Evolutionary conservation across 2,888 invertebrate species (phyloP), one percentile per base, ranked within the genome.

Genomic region (Tanypteryx hageni): DNA sequence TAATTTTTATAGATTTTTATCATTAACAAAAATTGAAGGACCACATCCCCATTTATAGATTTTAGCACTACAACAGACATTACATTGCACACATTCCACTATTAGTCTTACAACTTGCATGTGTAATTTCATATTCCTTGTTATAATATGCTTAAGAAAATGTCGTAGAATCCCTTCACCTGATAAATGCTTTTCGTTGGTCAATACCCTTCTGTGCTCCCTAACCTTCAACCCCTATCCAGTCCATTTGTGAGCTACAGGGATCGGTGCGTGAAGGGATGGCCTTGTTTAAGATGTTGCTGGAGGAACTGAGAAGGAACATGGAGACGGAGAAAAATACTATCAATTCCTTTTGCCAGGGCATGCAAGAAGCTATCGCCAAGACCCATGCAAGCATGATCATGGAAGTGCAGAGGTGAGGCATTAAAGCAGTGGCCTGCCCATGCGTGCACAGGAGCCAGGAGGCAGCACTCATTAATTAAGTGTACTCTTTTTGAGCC

Each of bases 231-330:
- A 22, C 27, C 85, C 85, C 92, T 61, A 94, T 94, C 81, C 93
- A 96, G 96, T 95, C 95, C 84, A 95, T 96, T 31, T 95, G 96
- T 93, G 96, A 96, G 93, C 95, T 96, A 16, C 96, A 97, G 95
- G 96, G 96, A 14, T 96, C 97, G 0, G 96, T 97, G 0, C 95
- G 96, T 68, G 97, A 97, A 94, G 97, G 97, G 61, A 96, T 97
- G 61, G 95, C 97, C 76, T 96, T 97, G 85, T 95, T 97, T 92
- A 96, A 96, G 93, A 96, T 96, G 0, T 95, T 97, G 61, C 95
- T 97, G 94, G 97, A 97, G 93, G 97, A 97, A 94, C 95, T 97
- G 64, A 95, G 96, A 59, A 95, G 96, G 92, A 97, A 96, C 94
- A 96, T 96, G 94, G 97, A 97, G 92, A 95, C 96, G 0, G 97